These are phyloP conservation scores for Rhyzopertha dominica DNA, from an alignment of 1,140 invertebrate genomes.

Conservation along the genomic window DNA sequence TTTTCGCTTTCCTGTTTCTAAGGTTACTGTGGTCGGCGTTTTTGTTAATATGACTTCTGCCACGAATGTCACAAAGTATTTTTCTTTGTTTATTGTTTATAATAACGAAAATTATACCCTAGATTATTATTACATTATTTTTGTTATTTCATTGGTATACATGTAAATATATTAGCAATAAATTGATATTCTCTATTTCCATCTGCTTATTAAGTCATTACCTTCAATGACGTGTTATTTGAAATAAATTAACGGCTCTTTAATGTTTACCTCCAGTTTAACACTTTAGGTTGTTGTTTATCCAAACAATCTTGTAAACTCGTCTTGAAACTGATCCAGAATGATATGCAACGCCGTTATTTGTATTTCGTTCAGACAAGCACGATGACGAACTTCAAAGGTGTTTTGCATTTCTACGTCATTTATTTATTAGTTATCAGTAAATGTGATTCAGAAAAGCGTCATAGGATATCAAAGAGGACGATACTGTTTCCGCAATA, in stretches of 20 bases:
- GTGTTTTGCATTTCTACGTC: not conserved
- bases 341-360: constrained; percentile 3
- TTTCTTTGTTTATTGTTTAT: too few species aligned
- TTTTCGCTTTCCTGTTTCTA: constrained; percentile 31
- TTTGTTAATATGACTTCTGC: constrained; percentile 6
- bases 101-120: constrained; percentile 2
- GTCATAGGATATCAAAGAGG: constrained; percentile 7
- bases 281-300: too few species aligned
- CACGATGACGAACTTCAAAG: constrained; percentile 3
- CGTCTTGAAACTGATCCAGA: too few species aligned
- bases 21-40: constrained; percentile 16
- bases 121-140: constrained; percentile 7
- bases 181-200: too few species aligned
- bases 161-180: too few species aligned
- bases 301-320: too few species aligned
- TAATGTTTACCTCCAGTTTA: too few species aligned
- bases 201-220: too few species aligned
- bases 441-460: not conserved
- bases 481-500: constrained; percentile 9
- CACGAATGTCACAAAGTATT: too few species aligned
- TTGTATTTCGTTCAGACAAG: not conserved
- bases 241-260: too few species aligned
- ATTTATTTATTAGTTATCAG: not conserved
- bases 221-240: too few species aligned
- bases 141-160: constrained; percentile 6